Evolutionary conservation across 2,797 vertebrate genomes (phyloP).

Genomic region (Tenualosa ilisha): DNA sequence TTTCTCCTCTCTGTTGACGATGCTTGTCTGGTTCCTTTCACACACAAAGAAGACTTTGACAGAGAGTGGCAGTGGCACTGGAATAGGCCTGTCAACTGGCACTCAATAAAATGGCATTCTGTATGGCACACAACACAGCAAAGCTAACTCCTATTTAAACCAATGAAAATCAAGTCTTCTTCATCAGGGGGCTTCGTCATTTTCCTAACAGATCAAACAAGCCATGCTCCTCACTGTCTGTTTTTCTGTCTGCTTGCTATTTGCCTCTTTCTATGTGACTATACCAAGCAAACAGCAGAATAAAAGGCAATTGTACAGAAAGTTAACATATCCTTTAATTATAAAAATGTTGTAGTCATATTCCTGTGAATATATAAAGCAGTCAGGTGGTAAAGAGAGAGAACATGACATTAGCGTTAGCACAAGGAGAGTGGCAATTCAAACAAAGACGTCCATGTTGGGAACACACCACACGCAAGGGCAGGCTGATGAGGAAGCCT

Average conservation of each 20-base stretch:
- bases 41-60: slow-evolving; percentile 43
- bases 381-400: neutral
- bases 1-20: slow-evolving; percentile 42
- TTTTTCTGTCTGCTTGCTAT: neutral
- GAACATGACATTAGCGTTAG: neutral
- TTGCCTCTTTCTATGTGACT: neutral
- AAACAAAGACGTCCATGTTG: slow-evolving; percentile 1
- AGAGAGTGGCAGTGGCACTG: slow-evolving; percentile 41
- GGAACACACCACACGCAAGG: slow-evolving; percentile 12
- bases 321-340: neutral
- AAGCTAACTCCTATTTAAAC: neutral
- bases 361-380: neutral
- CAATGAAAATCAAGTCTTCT: slow-evolving; percentile 22
- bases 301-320: neutral
- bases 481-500: neutral
- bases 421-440: neutral
- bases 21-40: slow-evolving; percentile 45
- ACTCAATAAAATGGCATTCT: slow-evolving; percentile 38
- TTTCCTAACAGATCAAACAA: slow-evolving; percentile 6
- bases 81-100: slow-evolving; percentile 33
- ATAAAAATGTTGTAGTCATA: neutral
- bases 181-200: slow-evolving; percentile 25
- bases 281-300: neutral
- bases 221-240: neutral
- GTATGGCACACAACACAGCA: neutral